Conservation (phyloP, 2,113 vertebrate genomes). For the Brachyistius frenatus region DNA sequence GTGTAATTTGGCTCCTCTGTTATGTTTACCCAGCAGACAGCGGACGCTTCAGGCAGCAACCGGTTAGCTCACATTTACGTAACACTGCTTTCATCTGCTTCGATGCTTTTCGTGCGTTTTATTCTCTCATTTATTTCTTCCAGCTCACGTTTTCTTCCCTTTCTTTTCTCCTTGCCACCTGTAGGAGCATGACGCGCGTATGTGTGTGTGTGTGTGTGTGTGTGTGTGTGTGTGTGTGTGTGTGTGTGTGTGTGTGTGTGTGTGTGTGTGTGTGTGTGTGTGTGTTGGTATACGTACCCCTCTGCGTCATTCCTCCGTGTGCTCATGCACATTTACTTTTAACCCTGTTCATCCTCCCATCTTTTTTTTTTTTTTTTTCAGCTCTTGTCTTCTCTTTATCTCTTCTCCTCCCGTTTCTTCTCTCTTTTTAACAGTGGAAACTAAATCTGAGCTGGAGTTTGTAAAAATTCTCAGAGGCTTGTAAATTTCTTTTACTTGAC, state of each 20-base stretch:
- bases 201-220: neutral
- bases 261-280: neutral
- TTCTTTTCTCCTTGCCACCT: slow-evolving; percentile 9
- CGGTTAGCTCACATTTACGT: slow-evolving; percentile 1
- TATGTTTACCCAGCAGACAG: slow-evolving; percentile 9
- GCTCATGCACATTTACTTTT: neutral
- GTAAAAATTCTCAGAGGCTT: slow-evolving; percentile 61
- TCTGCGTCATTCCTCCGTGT: slow-evolving; percentile 27
- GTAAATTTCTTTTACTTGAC: slow-evolving; percentile 62
- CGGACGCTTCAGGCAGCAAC: neutral
- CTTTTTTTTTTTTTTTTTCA: neutral
- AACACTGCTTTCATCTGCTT: slow-evolving; percentile 13
- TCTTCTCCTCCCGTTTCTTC: neutral
- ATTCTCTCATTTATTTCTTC: neutral
- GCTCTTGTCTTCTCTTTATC: neutral
- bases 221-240: neutral
- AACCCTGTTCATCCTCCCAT: neutral
- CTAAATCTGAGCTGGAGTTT: slow-evolving; percentile 43
- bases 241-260: neutral
- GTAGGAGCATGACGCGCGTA: slow-evolving; percentile 10
- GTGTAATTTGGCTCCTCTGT: slow-evolving; percentile 28
- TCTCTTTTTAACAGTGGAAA: slow-evolving; percentile 65
- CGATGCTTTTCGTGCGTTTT: neutral
- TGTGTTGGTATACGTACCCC: neutral
- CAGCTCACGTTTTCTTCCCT: neutral